Evolutionary conservation across 2,797 vertebrate species (phyloP).

Genomic region (Malacoraja senta): DNA sequence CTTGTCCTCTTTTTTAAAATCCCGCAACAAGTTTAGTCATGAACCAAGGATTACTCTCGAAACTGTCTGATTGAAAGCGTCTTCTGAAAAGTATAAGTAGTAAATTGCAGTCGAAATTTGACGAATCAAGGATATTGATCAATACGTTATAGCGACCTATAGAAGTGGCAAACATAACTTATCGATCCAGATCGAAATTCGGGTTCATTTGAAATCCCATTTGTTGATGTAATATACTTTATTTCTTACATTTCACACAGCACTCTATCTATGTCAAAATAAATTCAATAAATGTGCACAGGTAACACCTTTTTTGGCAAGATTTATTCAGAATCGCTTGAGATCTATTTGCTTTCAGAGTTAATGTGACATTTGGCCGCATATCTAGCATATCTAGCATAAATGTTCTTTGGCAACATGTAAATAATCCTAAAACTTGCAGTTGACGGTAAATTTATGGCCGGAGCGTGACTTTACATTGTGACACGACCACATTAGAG

Average conservation of each 20-base stretch:
- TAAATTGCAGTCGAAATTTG: not conserved
- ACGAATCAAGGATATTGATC: not conserved
- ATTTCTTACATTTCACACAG: not conserved
- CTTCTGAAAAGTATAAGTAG: not conserved
- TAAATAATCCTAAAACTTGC: not conserved
- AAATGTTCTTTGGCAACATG: not conserved
- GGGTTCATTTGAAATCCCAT: not conserved
- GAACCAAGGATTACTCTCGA: no score
- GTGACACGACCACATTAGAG: not conserved
- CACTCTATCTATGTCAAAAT: not conserved
- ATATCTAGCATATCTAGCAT: not conserved
- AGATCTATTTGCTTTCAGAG: not conserved
- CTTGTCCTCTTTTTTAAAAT: not conserved
- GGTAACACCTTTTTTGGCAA: not conserved
- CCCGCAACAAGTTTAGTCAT: not conserved
- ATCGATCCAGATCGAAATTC: not conserved
- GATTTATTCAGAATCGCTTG: not conserved
- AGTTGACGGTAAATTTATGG: not conserved
- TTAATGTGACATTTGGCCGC: not conserved
- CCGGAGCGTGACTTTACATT: not conserved
- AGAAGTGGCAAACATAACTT: not conserved
- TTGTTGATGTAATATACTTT: slow-evolving; percentile 11
- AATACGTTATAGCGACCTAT: not conserved
- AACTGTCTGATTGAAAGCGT: not conserved
- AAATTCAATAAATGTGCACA: not conserved